phyloP scores from a whole-genome alignment of 1,140 invertebrate species.

The Rhyacophila brunnea region DNA sequence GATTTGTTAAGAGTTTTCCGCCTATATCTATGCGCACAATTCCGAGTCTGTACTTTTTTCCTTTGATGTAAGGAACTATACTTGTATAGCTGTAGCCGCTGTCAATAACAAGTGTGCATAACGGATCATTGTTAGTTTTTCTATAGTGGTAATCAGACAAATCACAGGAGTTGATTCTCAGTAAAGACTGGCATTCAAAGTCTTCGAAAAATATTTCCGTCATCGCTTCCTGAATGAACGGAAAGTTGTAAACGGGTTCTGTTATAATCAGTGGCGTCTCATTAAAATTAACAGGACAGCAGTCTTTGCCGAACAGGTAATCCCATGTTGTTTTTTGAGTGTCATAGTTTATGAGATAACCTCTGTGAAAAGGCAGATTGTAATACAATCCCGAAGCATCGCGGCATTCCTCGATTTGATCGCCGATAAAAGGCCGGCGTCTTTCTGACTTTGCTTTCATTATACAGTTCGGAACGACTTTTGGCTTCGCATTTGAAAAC shows the following conservation, averaged over 20 bases:
- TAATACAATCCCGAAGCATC: constrained; percentile 95
- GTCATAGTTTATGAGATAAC: constrained; percentile 94
- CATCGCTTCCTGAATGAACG: constrained; percentile 88
- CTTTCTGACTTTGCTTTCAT: constrained; percentile 97
- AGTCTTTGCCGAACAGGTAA: constrained; percentile 88
- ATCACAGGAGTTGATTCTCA: constrained; percentile 76
- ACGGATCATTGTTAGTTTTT: constrained; percentile 55
- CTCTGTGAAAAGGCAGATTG: constrained; percentile 92
- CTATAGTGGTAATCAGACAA: constrained; percentile 67
- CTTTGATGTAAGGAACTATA: constrained; percentile 91
- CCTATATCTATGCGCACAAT: constrained; percentile 90
- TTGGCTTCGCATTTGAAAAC: constrained; percentile 67
- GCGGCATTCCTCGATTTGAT: constrained; percentile 92
- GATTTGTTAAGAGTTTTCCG: constrained; percentile 96
- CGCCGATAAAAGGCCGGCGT: constrained; percentile 88
- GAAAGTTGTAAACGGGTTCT: constrained; percentile 94
- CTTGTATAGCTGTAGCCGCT: constrained; percentile 95
- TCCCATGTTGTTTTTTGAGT: constrained; percentile 96
- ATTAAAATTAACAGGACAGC: constrained; percentile 73
- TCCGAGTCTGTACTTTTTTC: constrained; percentile 75
- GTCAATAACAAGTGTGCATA: constrained; percentile 87
- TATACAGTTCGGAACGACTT: constrained; percentile 91
- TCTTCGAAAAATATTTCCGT: constrained; percentile 98
- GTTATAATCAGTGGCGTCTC: constrained; percentile 86
- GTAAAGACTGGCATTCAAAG: constrained; percentile 85